Percentiles rank a stretch among this genome's conserved stretches.
Evolutionary conservation across 2,797 vertebrate species (phyloP).

Genomic region (Lepus oiostolus): DNA sequence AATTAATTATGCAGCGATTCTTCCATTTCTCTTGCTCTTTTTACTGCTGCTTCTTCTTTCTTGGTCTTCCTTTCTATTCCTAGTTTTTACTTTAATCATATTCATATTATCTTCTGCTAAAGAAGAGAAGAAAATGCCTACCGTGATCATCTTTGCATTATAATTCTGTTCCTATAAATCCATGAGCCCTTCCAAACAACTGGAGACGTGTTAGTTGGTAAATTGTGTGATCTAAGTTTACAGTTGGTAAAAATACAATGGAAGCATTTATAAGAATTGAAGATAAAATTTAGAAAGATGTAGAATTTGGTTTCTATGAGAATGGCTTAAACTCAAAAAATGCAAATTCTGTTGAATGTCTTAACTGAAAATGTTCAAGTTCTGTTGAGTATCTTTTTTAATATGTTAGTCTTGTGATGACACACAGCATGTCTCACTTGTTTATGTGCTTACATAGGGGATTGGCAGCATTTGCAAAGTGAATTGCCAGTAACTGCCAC

Average conservation of each 20-base stretch:
- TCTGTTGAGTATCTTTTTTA: slow-evolving; percentile 68
- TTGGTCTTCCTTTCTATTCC: not conserved
- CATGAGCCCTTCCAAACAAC: not conserved
- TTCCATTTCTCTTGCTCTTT: not conserved
- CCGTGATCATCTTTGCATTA: accelerated
- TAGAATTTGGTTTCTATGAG: not conserved
- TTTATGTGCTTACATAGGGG: slow-evolving; percentile 72
- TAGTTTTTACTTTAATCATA: not conserved
- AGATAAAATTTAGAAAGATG: slow-evolving; percentile 25
- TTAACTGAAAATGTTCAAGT: not conserved
- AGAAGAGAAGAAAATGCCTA: not conserved
- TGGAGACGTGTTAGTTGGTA: not conserved
- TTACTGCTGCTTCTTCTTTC: not conserved
- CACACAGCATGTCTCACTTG: slow-evolving; percentile 70
- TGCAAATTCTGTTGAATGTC: slow-evolving; percentile 27
- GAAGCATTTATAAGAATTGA: not conserved
- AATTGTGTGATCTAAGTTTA: not conserved
- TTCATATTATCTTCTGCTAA: not conserved
- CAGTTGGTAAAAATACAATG: not conserved
- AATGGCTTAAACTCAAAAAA: not conserved
- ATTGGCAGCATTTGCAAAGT: slow-evolving; percentile 70
- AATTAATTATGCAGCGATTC: not conserved
- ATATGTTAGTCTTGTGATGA: slow-evolving; percentile 75
- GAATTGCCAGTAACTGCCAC: slow-evolving; percentile 40
- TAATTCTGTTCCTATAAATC: not conserved